Evolutionary conservation across 2,797 vertebrate genomes (phyloP).

Genomic region (Pygocentrus nattereri): DNA sequence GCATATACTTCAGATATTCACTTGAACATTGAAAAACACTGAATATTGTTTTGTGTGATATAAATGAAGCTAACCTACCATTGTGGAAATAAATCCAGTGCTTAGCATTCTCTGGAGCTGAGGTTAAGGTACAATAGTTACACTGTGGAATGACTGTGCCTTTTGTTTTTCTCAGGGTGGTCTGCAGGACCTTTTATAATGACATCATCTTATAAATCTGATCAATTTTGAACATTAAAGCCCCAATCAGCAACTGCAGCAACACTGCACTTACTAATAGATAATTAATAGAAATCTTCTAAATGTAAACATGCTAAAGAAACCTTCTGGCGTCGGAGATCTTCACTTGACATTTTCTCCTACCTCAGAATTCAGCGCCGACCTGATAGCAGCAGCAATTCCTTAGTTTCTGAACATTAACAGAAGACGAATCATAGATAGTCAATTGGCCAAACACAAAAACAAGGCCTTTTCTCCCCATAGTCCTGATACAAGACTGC

Average conservation of each 20-base stretch:
- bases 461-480: not conserved
- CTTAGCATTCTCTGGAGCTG: conserved; percentile 23
- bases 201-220: conserved; percentile 83
- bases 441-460: not conserved
- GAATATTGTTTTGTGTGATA: conserved; percentile 8
- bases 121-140: conserved; percentile 33
- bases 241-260: conserved; percentile 8
- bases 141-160: conserved; percentile 66
- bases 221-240: conserved; percentile 65
- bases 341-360: not conserved
- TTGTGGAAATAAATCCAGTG: conserved; percentile 36
- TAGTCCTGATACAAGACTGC: not conserved
- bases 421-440: not conserved
- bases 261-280: not conserved
- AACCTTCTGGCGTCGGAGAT: not conserved
- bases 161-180: conserved; percentile 78
- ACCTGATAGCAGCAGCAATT: not conserved
- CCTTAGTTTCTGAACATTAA: not conserved
- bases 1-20: conserved; percentile 21
- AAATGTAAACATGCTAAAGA: conserved; percentile 11
- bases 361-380: not conserved
- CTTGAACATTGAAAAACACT: not conserved
- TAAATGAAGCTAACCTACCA: conserved; percentile 10
- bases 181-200: conserved; percentile 77
- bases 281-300: conserved; percentile 1